Evolutionary conservation across 2,888 invertebrate species (phyloP).

Genomic region (Notodonta dromedarius): DNA sequence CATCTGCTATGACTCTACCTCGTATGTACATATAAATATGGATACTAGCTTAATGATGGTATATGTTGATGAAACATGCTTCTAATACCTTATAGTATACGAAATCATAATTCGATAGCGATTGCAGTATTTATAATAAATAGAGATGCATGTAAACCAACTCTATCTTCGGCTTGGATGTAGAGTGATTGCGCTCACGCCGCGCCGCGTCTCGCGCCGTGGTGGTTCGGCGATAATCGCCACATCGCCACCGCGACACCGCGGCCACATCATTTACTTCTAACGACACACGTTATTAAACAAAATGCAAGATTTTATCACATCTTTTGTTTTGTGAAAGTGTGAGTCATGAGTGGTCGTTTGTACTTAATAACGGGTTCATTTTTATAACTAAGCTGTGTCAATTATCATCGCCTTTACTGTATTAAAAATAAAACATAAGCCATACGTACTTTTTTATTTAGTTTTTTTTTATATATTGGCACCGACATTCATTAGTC

Average conservation of each 20-base stretch:
- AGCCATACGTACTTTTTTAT: too few relatives aligned
- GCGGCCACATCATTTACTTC: conserved; percentile 69
- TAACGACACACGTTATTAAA: conserved; percentile 80
- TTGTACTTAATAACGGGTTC: conserved; percentile 36
- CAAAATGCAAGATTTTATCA: conserved; percentile 78
- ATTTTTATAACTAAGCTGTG: background rate
- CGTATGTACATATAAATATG: too few relatives aligned
- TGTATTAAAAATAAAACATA: too few relatives aligned
- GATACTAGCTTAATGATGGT: too few relatives aligned
- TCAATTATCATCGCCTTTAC: conserved; percentile 1
- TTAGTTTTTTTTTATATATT: background rate
- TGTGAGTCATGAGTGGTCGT: conserved; percentile 42
- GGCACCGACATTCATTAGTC: background rate
- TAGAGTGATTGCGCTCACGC: conserved; percentile 38
- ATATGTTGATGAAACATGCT: too few relatives aligned
- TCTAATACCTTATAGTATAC: too few relatives aligned
- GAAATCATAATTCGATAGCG: too few relatives aligned
- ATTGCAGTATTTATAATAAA: background rate
- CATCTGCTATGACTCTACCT: too few relatives aligned
- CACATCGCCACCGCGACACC: conserved; percentile 43
- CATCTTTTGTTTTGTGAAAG: conserved; percentile 76
- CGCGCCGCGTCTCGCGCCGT: conserved; percentile 34
- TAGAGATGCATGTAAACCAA: conserved; percentile 39
- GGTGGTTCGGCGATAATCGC: conserved; percentile 56
- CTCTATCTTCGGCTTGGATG: conserved; percentile 28